phyloP scores from a whole-genome alignment of 2,888 invertebrate genomes.

The Oscheius sp. region DNA sequence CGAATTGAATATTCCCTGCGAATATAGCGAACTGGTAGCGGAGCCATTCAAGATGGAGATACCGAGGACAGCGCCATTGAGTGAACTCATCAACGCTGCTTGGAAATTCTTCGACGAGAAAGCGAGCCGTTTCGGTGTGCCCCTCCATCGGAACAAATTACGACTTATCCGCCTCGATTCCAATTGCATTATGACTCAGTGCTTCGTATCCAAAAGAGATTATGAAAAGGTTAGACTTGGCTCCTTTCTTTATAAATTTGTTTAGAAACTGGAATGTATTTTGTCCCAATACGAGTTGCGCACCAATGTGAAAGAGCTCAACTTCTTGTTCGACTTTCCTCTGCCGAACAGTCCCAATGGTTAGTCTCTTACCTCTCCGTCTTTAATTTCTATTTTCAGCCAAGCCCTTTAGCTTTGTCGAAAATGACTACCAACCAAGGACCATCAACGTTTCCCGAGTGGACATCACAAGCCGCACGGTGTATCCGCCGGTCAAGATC shows the following conservation, averaged over 20 bases:
- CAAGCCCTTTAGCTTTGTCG: neutral
- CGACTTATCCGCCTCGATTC: neutral
- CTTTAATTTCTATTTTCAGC: conserved; percentile 1
- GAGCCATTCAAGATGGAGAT: conserved; percentile 3
- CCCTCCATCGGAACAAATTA: neutral
- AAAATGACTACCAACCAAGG: neutral
- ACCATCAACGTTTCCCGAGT: conserved; percentile 45
- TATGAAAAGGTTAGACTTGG: conserved; percentile 7
- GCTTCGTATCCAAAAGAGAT: conserved; percentile 25
- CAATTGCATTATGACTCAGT: neutral
- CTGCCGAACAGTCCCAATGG: neutral
- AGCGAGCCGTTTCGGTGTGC: conserved; percentile 5
- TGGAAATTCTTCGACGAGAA: conserved; percentile 43
- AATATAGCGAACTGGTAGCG: neutral
- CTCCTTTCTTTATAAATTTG: neutral
- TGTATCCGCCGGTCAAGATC: conserved; percentile 41
- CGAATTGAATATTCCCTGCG: conserved; percentile 20
- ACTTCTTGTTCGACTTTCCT: conserved; percentile 21
- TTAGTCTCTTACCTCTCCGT: neutral
- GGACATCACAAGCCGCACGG: conserved; percentile 43
- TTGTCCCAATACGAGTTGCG: neutral
- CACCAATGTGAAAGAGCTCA: neutral
- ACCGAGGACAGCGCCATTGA: conserved; percentile 12
- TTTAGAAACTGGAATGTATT: conserved; percentile 10
- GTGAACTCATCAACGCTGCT: conserved; percentile 18